Conservation (phyloP, 2,888 invertebrate genomes). For the Malacosoma neustria region DNA sequence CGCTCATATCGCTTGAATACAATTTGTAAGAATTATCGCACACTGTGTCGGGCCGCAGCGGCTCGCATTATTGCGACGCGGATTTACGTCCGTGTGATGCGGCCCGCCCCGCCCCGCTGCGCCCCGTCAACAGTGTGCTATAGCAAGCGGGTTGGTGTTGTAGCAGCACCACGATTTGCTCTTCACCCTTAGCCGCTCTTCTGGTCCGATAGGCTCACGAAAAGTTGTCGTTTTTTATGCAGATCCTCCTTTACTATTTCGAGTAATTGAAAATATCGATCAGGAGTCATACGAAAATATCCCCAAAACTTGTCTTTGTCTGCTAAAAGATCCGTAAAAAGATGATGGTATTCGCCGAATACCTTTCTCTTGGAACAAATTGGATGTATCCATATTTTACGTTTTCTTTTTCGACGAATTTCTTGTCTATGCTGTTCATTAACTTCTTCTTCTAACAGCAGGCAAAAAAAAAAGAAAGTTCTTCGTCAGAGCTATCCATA, state of each 20-base stretch:
- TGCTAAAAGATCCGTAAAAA: conserved; percentile 7
- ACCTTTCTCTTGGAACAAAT: conserved; percentile 3
- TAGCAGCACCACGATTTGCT: too few relatives aligned
- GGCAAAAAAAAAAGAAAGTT: conserved; percentile 3
- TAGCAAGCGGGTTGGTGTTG: conserved; percentile 6
- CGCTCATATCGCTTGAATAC: neutral
- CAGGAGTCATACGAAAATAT: conserved; percentile 6
- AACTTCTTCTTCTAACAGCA: conserved; percentile 2
- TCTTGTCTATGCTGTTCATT: neutral
- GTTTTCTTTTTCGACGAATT: conserved; percentile 1
- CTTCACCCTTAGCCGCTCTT: conserved; percentile 4
- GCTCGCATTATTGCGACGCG: conserved; percentile 5
- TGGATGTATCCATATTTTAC: conserved; percentile 6
- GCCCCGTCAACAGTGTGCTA: conserved; percentile 5
- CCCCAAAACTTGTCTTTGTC: conserved; percentile 8
- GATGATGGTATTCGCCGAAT: conserved; percentile 5
- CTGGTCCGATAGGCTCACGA: conserved; percentile 8
- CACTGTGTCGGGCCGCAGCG: conserved; percentile 4
- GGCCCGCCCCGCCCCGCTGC: conserved; percentile 3
- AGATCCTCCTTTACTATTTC: conserved; percentile 7
- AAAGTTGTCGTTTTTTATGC: conserved; percentile 8
- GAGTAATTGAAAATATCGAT: conserved; percentile 6
- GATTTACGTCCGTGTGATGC: conserved; percentile 1
- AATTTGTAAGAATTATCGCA: conserved; percentile 1
- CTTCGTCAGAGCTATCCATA: conserved; percentile 1